Evolutionary conservation across 2,797 vertebrate species (phyloP), one percentile per base, ranked within the genome.

Genomic region (Enteromius viviparus): DNA sequence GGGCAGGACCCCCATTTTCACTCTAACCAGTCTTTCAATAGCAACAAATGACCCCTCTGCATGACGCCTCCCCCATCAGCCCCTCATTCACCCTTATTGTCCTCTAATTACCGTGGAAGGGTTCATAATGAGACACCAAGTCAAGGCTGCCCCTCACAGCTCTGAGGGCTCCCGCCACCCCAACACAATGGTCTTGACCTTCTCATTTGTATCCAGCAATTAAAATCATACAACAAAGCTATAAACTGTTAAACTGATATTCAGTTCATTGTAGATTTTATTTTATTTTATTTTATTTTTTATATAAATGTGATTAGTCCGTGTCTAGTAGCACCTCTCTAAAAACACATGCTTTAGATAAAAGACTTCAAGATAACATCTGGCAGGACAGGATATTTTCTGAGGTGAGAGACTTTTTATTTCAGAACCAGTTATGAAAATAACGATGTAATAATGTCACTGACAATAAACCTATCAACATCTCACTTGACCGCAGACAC

Each of bases 91-190:
- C 95, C 92, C 94, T 95, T 94, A 95, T 95, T 96, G 96, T 95
- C 93, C 94, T 95, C 94, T 97, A 96, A 98, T 97, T 96, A 96
- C 94, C 92, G 92, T 95, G 94, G 95, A 90, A 94, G 94, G 94
- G 94, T 92, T 95, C 93, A 95, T 97, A 97, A 97, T 96, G 95
- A 97, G 95, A 94, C 85, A 76, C 87, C 88, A 80, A 85, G 83
- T 82, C 60, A 83, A 85, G 26, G 81, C 12, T 21, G 21, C 21
- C 19, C 69, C 42, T 71, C 12, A 51, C 29, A 37, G 62, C 45
- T 37, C 49, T 15, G 32, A n/a, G 26, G 23, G 55, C 40, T 10
- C 53, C 55, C 53, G 37, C 55, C 23, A 1, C 19, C 75, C 55
- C 55, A 29, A 12, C 76, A 45, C 40, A 10, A 64, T n/a, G 42